These are phyloP conservation scores for Hydropsyche tenuis DNA, from an alignment of 1,140 invertebrate genomes.

Conservation along the genomic window DNA sequence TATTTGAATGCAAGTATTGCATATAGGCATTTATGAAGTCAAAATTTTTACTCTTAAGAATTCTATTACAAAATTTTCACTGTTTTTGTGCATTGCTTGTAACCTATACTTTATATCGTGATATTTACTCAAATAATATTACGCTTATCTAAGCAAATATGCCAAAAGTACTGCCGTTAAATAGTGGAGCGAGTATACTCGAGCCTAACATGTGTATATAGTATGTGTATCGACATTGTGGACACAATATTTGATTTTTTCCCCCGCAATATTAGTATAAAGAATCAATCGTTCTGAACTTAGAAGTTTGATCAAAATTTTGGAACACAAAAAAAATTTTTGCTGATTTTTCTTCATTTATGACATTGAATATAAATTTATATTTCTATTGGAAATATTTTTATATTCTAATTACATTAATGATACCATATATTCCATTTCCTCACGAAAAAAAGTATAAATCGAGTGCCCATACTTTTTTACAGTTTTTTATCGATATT, in stretches of 20 bases:
- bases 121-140: constrained; percentile 25
- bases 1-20: background rate
- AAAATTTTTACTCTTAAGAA: constrained; percentile 16
- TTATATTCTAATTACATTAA: background rate
- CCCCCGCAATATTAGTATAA: too few species aligned
- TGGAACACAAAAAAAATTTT: too few species aligned
- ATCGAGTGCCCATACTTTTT: constrained; percentile 47
- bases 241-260: background rate
- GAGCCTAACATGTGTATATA: too few species aligned
- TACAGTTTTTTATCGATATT: constrained; percentile 42
- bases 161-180: constrained; percentile 25
- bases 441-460: constrained; percentile 38
- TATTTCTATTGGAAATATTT: constrained; percentile 20
- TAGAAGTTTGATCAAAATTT: too few species aligned
- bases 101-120: constrained; percentile 14
- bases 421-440: background rate
- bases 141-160: constrained; percentile 21
- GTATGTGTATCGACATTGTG: background rate
- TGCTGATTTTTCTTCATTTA: too few species aligned
- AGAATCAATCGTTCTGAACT: too few species aligned
- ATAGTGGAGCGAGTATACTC: constrained; percentile 8
- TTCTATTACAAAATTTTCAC: constrained; percentile 16
- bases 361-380: background rate
- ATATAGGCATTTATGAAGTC: constrained; percentile 10
- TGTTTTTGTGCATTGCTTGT: constrained; percentile 19